Evolutionary conservation across 2,888 invertebrate genomes (phyloP).

Genomic region (Hypsopygia costalis): DNA sequence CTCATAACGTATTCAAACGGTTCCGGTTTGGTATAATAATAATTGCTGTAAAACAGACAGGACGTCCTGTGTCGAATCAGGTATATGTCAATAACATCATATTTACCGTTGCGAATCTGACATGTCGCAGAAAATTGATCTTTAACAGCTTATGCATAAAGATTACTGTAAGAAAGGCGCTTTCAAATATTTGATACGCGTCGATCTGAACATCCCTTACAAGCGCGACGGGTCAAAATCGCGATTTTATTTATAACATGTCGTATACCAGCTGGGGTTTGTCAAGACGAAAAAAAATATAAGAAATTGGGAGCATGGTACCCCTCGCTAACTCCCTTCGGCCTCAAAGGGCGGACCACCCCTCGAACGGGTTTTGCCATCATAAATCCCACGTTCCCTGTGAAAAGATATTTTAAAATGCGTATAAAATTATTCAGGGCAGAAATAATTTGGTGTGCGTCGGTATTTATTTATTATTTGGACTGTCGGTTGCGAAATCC

Average conservation of each 20-base stretch:
- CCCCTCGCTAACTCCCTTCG: constrained; percentile 47
- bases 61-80: constrained; percentile 74
- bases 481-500: constrained; percentile 40
- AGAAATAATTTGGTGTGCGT: constrained; percentile 67
- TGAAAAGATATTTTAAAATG: constrained; percentile 78
- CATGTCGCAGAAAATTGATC: constrained; percentile 23
- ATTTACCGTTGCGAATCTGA: constrained; percentile 24
- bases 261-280: constrained; percentile 75
- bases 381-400: constrained; percentile 77
- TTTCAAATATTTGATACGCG: constrained; percentile 20
- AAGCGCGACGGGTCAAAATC: constrained; percentile 76
- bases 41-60: constrained; percentile 75
- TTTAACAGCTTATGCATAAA: constrained; percentile 22
- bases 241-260: constrained; percentile 79
- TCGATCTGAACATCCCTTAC: constrained; percentile 64
- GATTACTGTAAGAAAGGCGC: neutral
- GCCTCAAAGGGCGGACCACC: constrained; percentile 57
- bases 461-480: constrained; percentile 61
- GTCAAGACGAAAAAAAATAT: constrained; percentile 70
- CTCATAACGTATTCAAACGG: constrained; percentile 53
- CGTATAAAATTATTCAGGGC: constrained; percentile 79
- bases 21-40: constrained; percentile 69
- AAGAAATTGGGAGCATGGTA: constrained; percentile 63
- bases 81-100: constrained; percentile 35
- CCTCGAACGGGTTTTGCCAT: constrained; percentile 72